phyloP scores from a whole-genome alignment of 1,140 invertebrate genomes.

The Stenopsyche tienmushanensis region DNA sequence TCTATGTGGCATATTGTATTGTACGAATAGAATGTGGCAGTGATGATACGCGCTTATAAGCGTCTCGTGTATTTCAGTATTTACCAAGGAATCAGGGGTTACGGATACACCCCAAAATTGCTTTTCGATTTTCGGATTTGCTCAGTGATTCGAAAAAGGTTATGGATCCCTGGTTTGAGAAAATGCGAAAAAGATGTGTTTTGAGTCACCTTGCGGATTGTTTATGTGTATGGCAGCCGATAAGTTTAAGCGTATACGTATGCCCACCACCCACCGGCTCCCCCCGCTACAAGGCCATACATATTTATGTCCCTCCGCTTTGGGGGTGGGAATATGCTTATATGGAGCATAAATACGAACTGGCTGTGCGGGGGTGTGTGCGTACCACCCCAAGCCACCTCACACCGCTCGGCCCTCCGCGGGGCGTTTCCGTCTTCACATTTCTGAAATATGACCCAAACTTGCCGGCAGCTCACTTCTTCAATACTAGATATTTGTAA shows the following conservation, averaged over 20 bases:
- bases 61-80: too few relatives aligned
- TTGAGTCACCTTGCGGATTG: not conserved
- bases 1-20: too few relatives aligned
- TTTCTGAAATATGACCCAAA: too few relatives aligned
- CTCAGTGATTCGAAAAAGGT: not conserved
- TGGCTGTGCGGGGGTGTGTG: not conserved
- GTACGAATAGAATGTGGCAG: too few relatives aligned
- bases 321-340: not conserved
- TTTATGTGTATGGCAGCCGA: not conserved
- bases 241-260: not conserved
- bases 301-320: conserved; percentile 7
- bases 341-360: not conserved
- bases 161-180: too few relatives aligned
- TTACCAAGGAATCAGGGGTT: too few relatives aligned
- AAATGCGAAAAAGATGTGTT: not conserved
- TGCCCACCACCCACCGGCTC: not conserved
- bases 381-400: not conserved
- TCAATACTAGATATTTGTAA: too few relatives aligned
- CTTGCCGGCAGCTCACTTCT: too few relatives aligned
- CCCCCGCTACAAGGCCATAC: conserved; percentile 18
- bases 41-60: too few relatives aligned
- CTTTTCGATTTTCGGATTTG: not conserved
- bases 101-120: too few relatives aligned
- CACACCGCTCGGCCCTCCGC: not conserved
- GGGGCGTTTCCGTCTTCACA: not conserved